phyloP scores from a whole-genome alignment of 2,888 invertebrate genomes.

The Sarcophaga variegata region DNA sequence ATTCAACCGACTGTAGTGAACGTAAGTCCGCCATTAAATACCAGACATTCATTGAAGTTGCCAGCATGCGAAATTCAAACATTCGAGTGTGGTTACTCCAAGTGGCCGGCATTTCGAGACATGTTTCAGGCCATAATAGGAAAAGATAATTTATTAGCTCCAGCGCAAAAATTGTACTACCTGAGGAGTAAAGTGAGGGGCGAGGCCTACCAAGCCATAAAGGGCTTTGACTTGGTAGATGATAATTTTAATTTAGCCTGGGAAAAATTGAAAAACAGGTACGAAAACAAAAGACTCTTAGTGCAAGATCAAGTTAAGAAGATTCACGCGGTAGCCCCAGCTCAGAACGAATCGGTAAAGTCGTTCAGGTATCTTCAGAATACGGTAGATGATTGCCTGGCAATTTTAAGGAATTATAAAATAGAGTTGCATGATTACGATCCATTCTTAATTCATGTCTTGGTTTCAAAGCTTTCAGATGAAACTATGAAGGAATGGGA shows the following conservation, averaged over 20 bases:
- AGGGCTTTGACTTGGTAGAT: conserved; percentile 5
- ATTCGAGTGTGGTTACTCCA: too few species aligned
- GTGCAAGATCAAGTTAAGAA: neutral
- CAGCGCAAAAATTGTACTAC: neutral
- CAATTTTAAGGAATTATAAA: neutral
- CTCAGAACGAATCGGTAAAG: conserved; percentile 3
- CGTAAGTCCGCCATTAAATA: too few species aligned
- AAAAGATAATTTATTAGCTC: too few species aligned
- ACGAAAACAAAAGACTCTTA: neutral
- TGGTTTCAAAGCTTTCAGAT: conserved; percentile 1
- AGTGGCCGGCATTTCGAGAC: too few species aligned
- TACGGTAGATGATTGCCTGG: neutral
- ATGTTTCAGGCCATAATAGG: too few species aligned
- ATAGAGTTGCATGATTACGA: too few species aligned
- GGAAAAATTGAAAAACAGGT: neutral
- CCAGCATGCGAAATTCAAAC: too few species aligned
- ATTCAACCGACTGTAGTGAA: too few species aligned
- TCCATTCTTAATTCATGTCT: conserved; percentile 4
- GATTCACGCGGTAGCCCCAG: neutral
- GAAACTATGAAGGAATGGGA: conserved; percentile 23
- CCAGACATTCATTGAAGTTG: too few species aligned
- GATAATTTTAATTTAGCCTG: neutral
- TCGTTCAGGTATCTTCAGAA: neutral
- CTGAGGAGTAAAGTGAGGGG: neutral
- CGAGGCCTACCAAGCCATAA: conserved; percentile 6